These are phyloP conservation scores for Excalfactoria chinensis DNA, from an alignment of 2,113 vertebrate genomes.

Conservation along the genomic window DNA sequence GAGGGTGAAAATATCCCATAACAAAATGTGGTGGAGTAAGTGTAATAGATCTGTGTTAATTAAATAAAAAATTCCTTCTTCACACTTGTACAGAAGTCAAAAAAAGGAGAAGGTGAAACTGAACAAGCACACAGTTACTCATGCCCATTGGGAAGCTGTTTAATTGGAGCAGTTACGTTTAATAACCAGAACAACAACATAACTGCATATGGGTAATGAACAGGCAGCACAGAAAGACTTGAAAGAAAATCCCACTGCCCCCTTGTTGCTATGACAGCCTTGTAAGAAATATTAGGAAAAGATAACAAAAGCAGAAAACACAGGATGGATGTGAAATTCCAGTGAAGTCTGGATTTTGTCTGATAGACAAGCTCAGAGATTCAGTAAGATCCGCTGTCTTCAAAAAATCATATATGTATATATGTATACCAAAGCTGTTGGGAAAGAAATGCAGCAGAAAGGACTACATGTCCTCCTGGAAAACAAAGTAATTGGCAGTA, in stretches of 20 bases:
- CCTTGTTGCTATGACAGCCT: slow-evolving; percentile 39
- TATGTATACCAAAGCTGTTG: neutral
- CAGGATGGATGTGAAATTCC: neutral
- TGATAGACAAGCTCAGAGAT: neutral
- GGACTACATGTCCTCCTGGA: neutral
- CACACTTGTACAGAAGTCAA: neutral
- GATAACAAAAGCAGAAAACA: neutral
- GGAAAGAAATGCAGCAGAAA: neutral
- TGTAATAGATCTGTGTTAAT: neutral
- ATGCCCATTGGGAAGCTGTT: neutral
- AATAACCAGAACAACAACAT: neutral
- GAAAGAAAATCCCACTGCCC: neutral
- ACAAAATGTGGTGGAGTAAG: neutral
- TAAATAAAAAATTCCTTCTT: neutral
- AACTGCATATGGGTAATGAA: neutral
- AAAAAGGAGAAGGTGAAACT: neutral
- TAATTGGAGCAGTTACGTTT: neutral
- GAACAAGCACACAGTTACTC: neutral
- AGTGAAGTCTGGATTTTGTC: neutral
- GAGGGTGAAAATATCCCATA: neutral
- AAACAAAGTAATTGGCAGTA: neutral
- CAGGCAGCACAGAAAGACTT: neutral
- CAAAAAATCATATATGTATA: neutral
- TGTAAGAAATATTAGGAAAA: neutral
- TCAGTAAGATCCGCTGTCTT: neutral